These are phyloP conservation scores for Eupithecia insigniata DNA, from an alignment of 2,888 invertebrate genomes.

Conservation along the genomic window DNA sequence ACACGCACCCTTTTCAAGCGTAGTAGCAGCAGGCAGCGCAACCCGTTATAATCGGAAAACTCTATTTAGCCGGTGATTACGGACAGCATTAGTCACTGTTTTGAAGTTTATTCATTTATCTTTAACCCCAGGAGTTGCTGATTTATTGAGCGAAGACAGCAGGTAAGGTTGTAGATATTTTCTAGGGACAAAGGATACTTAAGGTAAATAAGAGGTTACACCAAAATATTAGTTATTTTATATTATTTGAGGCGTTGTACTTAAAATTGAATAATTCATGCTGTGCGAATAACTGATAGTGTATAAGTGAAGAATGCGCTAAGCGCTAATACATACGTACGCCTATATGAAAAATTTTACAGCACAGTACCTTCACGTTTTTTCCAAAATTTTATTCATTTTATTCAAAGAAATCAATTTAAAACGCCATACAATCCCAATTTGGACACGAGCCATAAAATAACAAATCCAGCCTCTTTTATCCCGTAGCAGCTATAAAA, in stretches of 20 bases:
- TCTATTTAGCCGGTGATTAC: conserved; percentile 52
- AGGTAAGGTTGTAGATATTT: background rate
- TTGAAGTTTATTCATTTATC: conserved; percentile 28
- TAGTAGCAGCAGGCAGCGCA: conserved; percentile 29
- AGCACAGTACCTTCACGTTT: no score
- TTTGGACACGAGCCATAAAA: conserved; percentile 45
- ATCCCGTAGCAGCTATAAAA: conserved; percentile 57
- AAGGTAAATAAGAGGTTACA: no score
- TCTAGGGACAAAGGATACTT: background rate
- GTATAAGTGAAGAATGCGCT: no score
- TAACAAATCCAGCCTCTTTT: conserved; percentile 55
- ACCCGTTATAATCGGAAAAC: conserved; percentile 49
- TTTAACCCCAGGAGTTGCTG: background rate
- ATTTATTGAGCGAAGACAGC: background rate
- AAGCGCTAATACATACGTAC: no score
- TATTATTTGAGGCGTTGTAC: no score
- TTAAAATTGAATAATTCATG: no score
- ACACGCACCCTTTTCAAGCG: conserved; percentile 42
- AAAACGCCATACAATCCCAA: conserved; percentile 15
- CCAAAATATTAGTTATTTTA: no score
- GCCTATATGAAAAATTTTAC: no score
- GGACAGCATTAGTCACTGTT: conserved; percentile 51
- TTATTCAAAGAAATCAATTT: conserved; percentile 10
- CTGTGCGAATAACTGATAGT: no score
- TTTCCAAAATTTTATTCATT: background rate